These are phyloP conservation scores for Amiota mariae DNA, from an alignment of 2,888 invertebrate species.

Conservation along the genomic window DNA sequence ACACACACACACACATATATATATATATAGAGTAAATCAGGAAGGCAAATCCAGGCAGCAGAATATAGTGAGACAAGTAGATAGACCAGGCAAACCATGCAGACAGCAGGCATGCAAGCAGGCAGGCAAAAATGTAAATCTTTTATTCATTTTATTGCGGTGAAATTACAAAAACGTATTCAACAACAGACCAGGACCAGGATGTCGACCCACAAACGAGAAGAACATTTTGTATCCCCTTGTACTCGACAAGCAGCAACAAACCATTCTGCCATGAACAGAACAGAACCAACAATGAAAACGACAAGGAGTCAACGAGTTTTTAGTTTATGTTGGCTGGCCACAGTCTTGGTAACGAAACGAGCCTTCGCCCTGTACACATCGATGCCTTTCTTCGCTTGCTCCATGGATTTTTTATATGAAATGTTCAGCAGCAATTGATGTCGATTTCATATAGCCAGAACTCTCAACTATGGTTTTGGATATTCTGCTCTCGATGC, in stretches of 20 bases:
- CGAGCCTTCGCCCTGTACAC: not conserved
- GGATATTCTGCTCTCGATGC: constrained; percentile 28
- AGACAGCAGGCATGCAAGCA: constrained; percentile 5
- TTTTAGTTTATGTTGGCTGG: constrained; percentile 18
- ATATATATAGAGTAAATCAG: too few species aligned
- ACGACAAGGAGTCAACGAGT: constrained; percentile 30
- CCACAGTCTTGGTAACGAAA: not conserved
- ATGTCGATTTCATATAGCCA: constrained; percentile 69
- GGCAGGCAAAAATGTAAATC: constrained; percentile 43
- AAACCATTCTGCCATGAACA: not conserved
- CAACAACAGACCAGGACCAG: constrained; percentile 7
- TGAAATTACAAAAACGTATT: constrained; percentile 37
- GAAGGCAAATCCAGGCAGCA: too few species aligned
- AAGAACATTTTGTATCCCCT: not conserved
- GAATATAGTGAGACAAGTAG: too few species aligned
- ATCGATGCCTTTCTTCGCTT: not conserved
- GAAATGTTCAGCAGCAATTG: constrained; percentile 56
- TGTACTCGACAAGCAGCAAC: too few species aligned
- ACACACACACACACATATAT: too few species aligned
- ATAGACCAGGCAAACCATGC: too few species aligned
- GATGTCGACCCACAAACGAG: not conserved
- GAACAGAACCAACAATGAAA: constrained; percentile 30
- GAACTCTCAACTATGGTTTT: constrained; percentile 48
- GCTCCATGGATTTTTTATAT: constrained; percentile 5
- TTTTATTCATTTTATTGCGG: constrained; percentile 51